These are phyloP conservation scores for Pheosia tremula DNA, from an alignment of 2,888 invertebrate genomes.

Conservation along the genomic window DNA sequence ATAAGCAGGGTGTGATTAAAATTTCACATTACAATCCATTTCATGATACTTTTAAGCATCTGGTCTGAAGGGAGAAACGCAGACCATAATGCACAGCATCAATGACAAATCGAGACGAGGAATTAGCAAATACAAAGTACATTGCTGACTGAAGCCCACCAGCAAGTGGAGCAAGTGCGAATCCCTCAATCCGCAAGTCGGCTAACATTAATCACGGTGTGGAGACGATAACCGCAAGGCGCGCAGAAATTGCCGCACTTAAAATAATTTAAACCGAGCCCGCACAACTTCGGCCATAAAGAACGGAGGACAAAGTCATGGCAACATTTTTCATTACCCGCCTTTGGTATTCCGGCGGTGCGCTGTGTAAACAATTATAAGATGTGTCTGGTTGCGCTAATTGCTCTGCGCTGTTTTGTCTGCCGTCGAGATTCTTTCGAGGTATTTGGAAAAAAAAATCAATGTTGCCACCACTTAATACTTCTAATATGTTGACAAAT, in stretches of 20 bases:
- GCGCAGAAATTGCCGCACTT: slow-evolving; percentile 70
- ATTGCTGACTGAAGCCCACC: slow-evolving; percentile 31
- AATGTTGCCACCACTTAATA: too few species aligned
- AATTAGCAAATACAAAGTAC: slow-evolving; percentile 8
- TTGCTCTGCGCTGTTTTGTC: slow-evolving; percentile 37
- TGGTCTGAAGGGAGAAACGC: neutral
- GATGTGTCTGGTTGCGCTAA: slow-evolving; percentile 63
- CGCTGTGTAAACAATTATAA: slow-evolving; percentile 74
- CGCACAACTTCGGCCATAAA: slow-evolving; percentile 74
- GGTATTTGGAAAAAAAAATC: slow-evolving; percentile 5
- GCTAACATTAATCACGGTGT: slow-evolving; percentile 64
- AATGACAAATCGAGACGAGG: slow-evolving; percentile 4
- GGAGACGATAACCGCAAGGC: slow-evolving; percentile 76
- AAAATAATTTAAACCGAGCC: slow-evolving; percentile 76
- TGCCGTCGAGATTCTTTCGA: neutral
- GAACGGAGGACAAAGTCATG: slow-evolving; percentile 70
- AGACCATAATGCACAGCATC: slow-evolving; percentile 14
- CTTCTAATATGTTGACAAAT: too few species aligned
- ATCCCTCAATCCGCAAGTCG: slow-evolving; percentile 45
- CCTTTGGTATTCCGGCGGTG: slow-evolving; percentile 53
- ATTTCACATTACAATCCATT: neutral
- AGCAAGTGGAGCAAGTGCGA: slow-evolving; percentile 38
- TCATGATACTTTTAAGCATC: neutral
- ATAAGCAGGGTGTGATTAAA: slow-evolving; percentile 14
- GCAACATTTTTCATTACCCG: slow-evolving; percentile 77